These are phyloP conservation scores for Rhagoletis zephyria DNA, from an alignment of 1,140 invertebrate genomes.

Conservation along the genomic window DNA sequence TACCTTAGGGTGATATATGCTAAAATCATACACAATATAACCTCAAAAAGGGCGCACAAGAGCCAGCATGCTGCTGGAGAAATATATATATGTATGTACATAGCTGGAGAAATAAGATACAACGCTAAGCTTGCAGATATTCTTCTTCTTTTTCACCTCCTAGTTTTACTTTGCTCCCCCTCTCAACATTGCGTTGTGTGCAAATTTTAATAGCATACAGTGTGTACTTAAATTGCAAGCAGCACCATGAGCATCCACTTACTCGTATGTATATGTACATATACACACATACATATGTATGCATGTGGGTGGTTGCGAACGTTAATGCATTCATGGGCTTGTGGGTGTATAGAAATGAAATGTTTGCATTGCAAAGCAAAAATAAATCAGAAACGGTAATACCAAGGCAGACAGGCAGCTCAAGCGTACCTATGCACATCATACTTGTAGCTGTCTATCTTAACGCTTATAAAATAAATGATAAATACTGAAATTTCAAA, in stretches of 20 bases:
- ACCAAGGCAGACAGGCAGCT: not conserved
- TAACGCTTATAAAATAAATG: not conserved
- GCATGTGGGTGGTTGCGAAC: no score
- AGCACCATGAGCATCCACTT: not conserved
- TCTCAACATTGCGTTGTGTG: not conserved
- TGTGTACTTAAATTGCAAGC: constrained; percentile 11
- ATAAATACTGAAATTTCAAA: not conserved
- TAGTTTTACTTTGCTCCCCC: not conserved
- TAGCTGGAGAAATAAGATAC: constrained; percentile 35
- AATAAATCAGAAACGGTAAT: not conserved
- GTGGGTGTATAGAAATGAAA: not conserved
- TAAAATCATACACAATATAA: constrained; percentile 41
- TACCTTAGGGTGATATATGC: constrained; percentile 1
- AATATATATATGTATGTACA: no score
- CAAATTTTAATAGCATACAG: constrained; percentile 35
- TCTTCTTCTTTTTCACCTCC: not conserved
- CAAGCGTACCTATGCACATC: not conserved
- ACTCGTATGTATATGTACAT: not conserved
- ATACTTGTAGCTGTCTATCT: not conserved
- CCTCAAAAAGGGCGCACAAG: not conserved
- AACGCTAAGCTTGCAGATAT: constrained; percentile 32
- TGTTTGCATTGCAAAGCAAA: constrained; percentile 15
- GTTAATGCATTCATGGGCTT: not conserved
- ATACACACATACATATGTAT: not conserved
- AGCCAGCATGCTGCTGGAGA: not conserved